phyloP scores from a whole-genome alignment of 2,888 invertebrate species.

The Chrysolina americana region DNA sequence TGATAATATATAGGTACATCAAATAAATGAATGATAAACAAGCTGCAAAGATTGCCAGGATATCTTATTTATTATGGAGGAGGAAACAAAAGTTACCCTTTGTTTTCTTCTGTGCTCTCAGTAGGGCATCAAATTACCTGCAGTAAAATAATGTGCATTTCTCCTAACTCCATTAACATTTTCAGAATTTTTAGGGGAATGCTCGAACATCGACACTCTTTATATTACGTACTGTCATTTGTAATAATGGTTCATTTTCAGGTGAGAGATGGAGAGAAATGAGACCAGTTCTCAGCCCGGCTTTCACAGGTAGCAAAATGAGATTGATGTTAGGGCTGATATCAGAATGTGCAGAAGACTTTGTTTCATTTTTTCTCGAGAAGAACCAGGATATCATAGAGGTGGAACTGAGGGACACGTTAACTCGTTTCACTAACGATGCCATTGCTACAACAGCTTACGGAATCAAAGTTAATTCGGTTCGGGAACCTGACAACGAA shows the following conservation, averaged over 20 bases:
- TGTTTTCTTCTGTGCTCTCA: no score
- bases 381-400: slow-evolving; percentile 51
- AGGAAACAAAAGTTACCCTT: no score
- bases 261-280: slow-evolving; percentile 54
- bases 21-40: no score
- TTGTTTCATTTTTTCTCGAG: slow-evolving; percentile 20
- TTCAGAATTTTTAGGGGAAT: no score
- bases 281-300: slow-evolving; percentile 67
- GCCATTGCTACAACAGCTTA: slow-evolving; percentile 74
- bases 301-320: slow-evolving; percentile 65
- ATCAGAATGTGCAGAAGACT: slow-evolving; percentile 29
- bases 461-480: slow-evolving; percentile 72
- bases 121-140: no score
- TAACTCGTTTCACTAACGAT: slow-evolving; percentile 73
- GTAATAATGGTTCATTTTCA: not conserved
- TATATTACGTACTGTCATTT: not conserved
- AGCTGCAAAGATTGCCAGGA: no score
- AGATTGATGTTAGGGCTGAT: slow-evolving; percentile 52
- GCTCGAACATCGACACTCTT: no score
- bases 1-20: no score
- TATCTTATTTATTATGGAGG: no score
- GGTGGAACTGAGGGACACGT: slow-evolving; percentile 70
- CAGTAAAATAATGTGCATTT: not conserved
- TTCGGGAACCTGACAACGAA: slow-evolving; percentile 71
- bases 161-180: not conserved